phyloP scores from a whole-genome alignment of 2,113 vertebrate genomes.

The Prinia subflava region DNA sequence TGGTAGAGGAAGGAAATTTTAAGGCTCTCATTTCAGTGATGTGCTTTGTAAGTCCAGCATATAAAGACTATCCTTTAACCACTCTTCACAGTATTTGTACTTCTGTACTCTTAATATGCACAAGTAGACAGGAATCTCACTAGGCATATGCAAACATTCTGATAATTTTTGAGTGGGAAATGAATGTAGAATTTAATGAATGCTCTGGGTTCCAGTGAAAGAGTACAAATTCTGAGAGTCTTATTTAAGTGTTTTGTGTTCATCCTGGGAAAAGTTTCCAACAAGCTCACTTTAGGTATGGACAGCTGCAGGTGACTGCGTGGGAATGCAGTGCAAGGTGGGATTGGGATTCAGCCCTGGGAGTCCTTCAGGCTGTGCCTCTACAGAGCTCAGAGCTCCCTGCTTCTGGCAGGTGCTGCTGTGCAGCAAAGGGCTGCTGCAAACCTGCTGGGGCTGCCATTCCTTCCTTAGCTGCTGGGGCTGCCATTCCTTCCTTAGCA shows the following conservation, averaged over 20 bases:
- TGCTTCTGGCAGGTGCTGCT: neutral
- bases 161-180: neutral
- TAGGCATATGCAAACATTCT: neutral
- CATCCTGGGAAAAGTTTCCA: neutral
- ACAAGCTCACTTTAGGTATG: neutral
- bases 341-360: neutral
- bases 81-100: neutral
- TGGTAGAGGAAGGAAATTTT: neutral
- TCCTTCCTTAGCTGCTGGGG: neutral
- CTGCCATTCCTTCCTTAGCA: neutral
- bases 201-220: neutral
- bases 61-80: neutral
- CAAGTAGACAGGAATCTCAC: neutral
- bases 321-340: neutral
- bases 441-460: rapidly evolving
- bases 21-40: neutral
- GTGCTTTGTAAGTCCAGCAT: neutral
- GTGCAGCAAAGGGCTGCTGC: neutral
- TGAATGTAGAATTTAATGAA: neutral
- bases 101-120: neutral
- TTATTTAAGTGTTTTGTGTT: neutral
- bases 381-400: rapidly evolving
- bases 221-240: neutral
- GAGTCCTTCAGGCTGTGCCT: neutral
- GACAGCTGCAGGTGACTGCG: neutral